Base-by-base conservation (phyloP, 2,797 vertebrate genomes). In the Amphiprion clarkii region DNA sequence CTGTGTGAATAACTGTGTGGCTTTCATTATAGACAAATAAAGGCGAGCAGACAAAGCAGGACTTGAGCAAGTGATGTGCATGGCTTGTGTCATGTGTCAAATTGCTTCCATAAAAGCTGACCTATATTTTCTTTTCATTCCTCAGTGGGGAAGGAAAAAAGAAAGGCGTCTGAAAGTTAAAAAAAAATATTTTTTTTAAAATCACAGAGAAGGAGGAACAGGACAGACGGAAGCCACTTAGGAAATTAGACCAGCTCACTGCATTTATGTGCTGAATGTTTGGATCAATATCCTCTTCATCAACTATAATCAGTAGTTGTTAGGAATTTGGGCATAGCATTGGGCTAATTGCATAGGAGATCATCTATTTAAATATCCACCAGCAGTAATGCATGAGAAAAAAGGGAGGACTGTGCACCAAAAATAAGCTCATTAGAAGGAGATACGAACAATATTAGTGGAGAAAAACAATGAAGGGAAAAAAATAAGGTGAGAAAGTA, bases 51-150 rank as follows among this genome's bases (percentile, higher is more conserved):
- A 90, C 85, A 90, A 92, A 85, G 81, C 72, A 53, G 74, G 83
- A 81, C 81, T 87, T 74, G 84, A 87, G 86, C 75, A 51, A 89
- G 68, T 82, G 89, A 92, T 87, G 89, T 9, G 36, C 83, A 74
- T 55, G 79, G 84, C 83, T 91, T 88, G 86, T 90, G 91, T 91
- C 90, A 82, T 87, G 90, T 92, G 92, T 93, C 88, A 90, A 90
- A 92, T 86, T 83, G 86, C 82, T 93, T 85, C 83, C 83, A 90
- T 89, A 90, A 93, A 93, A 92, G 90, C 83, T 89, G 91, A 92
- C 93, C 92, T 91, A 93, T 86, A 91, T 92, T 92, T 90, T 70
- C 60, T 78, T 76, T 83, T 81, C 79, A 82, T 82, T 90, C 71
- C 83, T 84, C 57, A 1, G 31, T 23, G 49, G 75, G 67, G 65